phyloP scores from a whole-genome alignment of 2,113 vertebrate genomes.

The Oryzias celebensis region DNA sequence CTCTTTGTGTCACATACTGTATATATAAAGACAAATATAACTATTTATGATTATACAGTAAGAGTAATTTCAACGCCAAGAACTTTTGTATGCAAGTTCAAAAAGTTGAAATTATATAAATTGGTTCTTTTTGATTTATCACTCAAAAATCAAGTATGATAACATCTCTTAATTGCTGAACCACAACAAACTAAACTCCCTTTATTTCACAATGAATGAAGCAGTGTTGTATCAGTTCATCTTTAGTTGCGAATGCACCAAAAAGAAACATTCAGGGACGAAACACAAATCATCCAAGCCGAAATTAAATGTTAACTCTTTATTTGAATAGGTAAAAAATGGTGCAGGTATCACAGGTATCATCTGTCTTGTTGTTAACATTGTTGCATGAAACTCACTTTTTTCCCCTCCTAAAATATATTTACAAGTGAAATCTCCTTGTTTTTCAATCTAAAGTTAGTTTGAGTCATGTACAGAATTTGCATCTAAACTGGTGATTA shows the following conservation, averaged over 20 bases:
- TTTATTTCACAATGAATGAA: no score
- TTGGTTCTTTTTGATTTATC: no score
- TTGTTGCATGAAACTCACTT: conserved; percentile 69
- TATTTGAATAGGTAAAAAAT: conserved; percentile 86
- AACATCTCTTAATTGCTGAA: no score
- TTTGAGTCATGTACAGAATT: conserved; percentile 79
- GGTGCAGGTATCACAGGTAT: conserved; percentile 80
- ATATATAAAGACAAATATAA: no score
- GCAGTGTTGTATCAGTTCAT: no score
- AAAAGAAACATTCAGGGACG: background rate
- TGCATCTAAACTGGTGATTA: conserved; percentile 80
- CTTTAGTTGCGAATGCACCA: background rate
- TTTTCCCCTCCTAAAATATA: conserved; percentile 70
- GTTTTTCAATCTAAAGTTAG: conserved; percentile 63
- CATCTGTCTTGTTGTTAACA: conserved; percentile 67
- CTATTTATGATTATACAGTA: no score
- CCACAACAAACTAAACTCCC: no score
- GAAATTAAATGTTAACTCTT: conserved; percentile 83
- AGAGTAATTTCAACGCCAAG: no score
- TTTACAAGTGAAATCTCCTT: conserved; percentile 76
- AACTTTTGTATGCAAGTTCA: no score
- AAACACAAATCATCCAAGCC: conserved; percentile 49
- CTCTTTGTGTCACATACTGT: no score
- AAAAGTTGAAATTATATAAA: no score
- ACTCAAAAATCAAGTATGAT: no score